A percentile compares a stretch with the other conserved stretches of the same genome.
These are phyloP conservation scores for Smutsia temminckii DNA, from an alignment of 2,797 vertebrate genomes.

Conservation along the genomic window DNA sequence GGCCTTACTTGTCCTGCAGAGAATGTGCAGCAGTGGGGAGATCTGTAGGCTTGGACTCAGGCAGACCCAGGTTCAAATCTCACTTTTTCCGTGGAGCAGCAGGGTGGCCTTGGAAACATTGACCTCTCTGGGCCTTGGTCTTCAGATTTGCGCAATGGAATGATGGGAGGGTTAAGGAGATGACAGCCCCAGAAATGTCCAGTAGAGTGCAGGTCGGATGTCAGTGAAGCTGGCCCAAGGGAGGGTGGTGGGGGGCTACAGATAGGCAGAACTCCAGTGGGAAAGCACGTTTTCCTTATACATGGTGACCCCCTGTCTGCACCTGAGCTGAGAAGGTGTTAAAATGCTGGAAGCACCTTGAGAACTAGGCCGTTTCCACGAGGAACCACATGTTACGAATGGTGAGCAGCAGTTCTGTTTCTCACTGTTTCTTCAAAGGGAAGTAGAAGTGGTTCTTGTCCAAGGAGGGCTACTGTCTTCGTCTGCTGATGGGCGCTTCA, in stretches of 20 bases:
- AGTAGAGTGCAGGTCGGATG: neutral
- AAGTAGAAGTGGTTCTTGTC: neutral
- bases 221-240: neutral
- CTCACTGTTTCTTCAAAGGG: neutral
- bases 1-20: neutral
- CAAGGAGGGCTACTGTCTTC: neutral
- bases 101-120: neutral
- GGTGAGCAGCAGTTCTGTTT: neutral
- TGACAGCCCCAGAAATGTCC: neutral
- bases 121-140: neutral
- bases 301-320: accelerated
- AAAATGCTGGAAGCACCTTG: neutral
- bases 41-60: neutral
- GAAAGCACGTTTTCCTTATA: neutral
- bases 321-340: neutral
- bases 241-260: neutral
- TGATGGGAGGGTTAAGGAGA: neutral
- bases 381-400: accelerated
- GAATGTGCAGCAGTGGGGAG: accelerated
- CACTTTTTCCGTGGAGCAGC: neutral
- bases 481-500: accelerated
- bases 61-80: neutral
- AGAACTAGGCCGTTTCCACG: neutral
- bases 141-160: neutral
- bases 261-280: neutral